A percentile compares a stretch with the other conserved stretches of the same genome.
These are phyloP conservation scores for Nesometra sesokonis DNA, from an alignment of 35 echinoderm and acorn worm species.

Conservation along the genomic window DNA sequence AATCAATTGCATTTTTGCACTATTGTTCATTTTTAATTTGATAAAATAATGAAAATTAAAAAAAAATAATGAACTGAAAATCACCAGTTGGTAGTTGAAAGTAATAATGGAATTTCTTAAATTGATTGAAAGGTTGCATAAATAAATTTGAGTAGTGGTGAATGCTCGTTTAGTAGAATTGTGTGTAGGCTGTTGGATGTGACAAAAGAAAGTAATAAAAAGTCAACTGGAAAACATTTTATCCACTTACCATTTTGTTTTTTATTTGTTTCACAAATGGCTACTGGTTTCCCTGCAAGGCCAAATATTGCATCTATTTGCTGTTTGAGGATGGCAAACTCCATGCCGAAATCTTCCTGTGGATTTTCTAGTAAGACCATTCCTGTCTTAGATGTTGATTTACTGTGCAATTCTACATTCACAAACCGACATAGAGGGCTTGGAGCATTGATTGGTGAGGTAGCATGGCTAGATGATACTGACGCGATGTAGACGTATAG, in stretches of 20 bases:
- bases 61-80: too few relatives aligned
- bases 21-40: too few relatives aligned
- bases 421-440: slow-evolving; percentile 78
- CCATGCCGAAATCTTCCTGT: slow-evolving; percentile 62
- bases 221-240: background rate
- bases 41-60: too few relatives aligned
- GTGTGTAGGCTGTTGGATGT: background rate
- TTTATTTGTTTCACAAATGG: background rate
- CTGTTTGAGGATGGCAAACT: slow-evolving; percentile 41
- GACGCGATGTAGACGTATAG: background rate
- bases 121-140: too few relatives aligned
- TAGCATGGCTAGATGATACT: background rate
- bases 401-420: slow-evolving; percentile 60
- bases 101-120: too few relatives aligned
- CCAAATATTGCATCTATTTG: slow-evolving; percentile 77
- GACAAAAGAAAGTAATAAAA: background rate
- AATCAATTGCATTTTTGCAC: too few relatives aligned
- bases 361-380: slow-evolving; percentile 93
- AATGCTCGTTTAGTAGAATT: too few relatives aligned
- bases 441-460: slow-evolving; percentile 13
- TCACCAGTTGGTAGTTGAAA: too few relatives aligned
- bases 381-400: background rate
- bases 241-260: background rate
- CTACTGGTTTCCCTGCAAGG: slow-evolving; percentile 26
- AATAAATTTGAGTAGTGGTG: too few relatives aligned